Conservation (phyloP, 2,797 vertebrate species). For the Pachyuromys duprasi region DNA sequence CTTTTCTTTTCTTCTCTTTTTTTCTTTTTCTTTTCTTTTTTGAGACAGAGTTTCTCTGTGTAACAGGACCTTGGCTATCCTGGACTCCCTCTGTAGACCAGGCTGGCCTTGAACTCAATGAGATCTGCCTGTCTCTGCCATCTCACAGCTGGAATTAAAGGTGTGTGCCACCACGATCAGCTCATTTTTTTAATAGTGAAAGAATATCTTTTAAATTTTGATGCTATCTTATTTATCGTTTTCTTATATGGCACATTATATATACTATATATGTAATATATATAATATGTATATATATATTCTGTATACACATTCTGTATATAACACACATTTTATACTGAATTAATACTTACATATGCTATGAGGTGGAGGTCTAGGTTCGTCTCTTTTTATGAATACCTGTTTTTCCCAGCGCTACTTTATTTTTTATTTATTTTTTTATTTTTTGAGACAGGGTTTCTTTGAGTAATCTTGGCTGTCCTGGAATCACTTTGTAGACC, state of each 20-base stretch:
- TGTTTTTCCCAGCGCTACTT: neutral
- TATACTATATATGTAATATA: neutral
- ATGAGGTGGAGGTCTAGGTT: neutral
- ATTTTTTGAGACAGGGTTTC: too few species aligned
- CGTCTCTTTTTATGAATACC: neutral
- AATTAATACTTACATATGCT: conserved; percentile 33
- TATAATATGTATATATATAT: neutral
- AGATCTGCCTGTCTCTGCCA: neutral
- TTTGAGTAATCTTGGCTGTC: too few species aligned
- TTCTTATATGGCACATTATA: neutral
- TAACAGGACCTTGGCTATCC: neutral
- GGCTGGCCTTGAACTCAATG: neutral
- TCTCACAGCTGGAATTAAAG: neutral
- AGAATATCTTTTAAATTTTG: conserved; percentile 5
- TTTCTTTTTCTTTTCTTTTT: neutral
- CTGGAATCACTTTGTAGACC: too few species aligned
- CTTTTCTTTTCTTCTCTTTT: accelerated
- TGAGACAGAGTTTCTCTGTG: neutral
- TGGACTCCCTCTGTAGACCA: neutral
- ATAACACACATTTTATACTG: neutral
- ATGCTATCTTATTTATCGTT: neutral
- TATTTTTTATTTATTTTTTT: too few species aligned
- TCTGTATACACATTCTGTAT: neutral
- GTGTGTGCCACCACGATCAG: neutral
- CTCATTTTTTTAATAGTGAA: conserved; percentile 41